phyloP scores from a whole-genome alignment of 2,113 vertebrate species.

The Zingel zingel region DNA sequence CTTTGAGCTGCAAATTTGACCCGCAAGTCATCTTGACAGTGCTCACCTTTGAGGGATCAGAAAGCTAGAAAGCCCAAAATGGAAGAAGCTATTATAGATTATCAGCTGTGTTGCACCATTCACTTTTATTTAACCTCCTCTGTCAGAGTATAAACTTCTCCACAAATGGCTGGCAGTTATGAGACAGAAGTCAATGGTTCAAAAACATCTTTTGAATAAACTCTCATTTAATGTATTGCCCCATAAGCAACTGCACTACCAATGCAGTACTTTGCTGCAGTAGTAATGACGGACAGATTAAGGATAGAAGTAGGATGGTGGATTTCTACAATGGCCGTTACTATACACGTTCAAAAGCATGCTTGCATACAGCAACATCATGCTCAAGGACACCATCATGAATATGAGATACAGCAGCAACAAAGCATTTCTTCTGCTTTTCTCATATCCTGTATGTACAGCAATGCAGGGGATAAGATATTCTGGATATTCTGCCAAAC shows the following conservation, averaged over 20 bases:
- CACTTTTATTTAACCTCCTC: neutral
- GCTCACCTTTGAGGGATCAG: too few species aligned
- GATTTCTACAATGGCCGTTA: neutral
- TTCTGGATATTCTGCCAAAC: conserved; percentile 22
- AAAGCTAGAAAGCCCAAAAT: neutral
- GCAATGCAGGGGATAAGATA: neutral
- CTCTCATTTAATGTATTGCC: neutral
- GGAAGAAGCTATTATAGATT: neutral
- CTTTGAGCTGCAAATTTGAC: too few species aligned
- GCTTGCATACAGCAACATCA: neutral
- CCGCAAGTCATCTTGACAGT: too few species aligned
- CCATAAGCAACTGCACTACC: neutral
- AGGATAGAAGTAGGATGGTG: conserved; percentile 10
- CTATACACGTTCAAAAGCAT: conserved; percentile 7
- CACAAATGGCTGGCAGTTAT: neutral
- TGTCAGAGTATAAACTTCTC: neutral
- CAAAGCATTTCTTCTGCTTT: neutral
- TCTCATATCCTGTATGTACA: neutral
- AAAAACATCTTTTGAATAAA: neutral
- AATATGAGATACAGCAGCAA: neutral
- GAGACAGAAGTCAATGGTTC: neutral
- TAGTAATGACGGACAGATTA: conserved; percentile 33
- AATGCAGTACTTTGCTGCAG: conserved; percentile 21
- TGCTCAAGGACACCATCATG: conserved; percentile 17
- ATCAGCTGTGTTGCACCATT: neutral